Conservation (phyloP, 1,140 invertebrate genomes). For the Cyclargus thomasi region DNA sequence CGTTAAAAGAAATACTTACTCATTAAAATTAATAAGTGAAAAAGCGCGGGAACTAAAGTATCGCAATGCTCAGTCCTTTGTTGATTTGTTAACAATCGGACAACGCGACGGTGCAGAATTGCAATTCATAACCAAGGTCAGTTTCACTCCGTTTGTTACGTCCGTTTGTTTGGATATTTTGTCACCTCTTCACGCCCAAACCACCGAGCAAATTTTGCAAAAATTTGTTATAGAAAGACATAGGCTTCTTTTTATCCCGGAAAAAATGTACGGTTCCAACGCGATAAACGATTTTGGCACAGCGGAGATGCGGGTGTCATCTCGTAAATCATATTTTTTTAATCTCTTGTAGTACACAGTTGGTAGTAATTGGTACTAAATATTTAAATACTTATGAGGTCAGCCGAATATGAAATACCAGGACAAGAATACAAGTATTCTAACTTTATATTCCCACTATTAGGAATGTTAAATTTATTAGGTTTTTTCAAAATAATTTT, state of each 20-base stretch:
- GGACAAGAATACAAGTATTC: background rate
- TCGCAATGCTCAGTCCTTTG: background rate
- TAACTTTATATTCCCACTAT: background rate
- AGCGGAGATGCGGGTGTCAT: too few relatives aligned
- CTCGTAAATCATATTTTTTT: too few relatives aligned
- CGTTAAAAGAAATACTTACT: background rate
- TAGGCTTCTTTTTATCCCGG: too few relatives aligned
- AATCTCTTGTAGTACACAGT: too few relatives aligned
- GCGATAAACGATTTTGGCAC: too few relatives aligned
- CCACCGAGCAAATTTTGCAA: too few relatives aligned
- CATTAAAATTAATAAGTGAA: background rate
- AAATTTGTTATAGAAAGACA: too few relatives aligned
- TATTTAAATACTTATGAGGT: too few relatives aligned
- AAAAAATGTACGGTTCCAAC: too few relatives aligned
- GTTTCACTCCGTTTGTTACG: conserved; percentile 24
- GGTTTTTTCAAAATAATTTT: background rate
- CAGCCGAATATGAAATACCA: background rate
- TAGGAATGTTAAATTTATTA: background rate
- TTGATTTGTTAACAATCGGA: conserved; percentile 6
- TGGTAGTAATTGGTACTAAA: too few relatives aligned
- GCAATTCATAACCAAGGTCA: conserved; percentile 21
- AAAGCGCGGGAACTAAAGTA: background rate
- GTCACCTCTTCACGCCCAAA: too few relatives aligned
- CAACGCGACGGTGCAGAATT: background rate
- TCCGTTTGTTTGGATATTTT: too few relatives aligned